These are phyloP conservation scores for Lasioglossum baleicum DNA, from an alignment of 1,140 invertebrate species.

Conservation along the genomic window DNA sequence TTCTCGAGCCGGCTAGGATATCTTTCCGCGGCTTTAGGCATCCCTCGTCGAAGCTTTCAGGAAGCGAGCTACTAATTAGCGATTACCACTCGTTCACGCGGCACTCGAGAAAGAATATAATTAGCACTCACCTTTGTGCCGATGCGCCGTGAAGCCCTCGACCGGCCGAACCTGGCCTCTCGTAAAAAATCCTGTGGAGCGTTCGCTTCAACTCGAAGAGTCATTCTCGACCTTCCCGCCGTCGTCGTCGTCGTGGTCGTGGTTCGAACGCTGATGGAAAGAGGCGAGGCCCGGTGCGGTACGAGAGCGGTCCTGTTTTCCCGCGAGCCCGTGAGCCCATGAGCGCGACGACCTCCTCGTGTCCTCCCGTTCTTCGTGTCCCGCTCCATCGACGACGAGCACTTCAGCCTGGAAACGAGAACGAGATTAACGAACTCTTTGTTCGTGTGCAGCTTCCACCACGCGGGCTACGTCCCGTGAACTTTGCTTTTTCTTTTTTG, in stretches of 20 bases:
- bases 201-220: slow-evolving; percentile 50
- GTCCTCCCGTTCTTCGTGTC: slow-evolving; percentile 1
- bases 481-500: background rate
- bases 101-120: slow-evolving; percentile 67
- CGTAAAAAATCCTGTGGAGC: slow-evolving; percentile 56
- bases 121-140: slow-evolving; percentile 70
- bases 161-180: slow-evolving; percentile 51
- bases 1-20: slow-evolving; percentile 10
- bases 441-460: background rate
- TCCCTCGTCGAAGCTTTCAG: slow-evolving; percentile 52
- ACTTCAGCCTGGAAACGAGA: slow-evolving; percentile 36
- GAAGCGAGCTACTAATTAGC: slow-evolving; percentile 68
- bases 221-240: slow-evolving; percentile 52
- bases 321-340: slow-evolving; percentile 16
- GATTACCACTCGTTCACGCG: slow-evolving; percentile 66
- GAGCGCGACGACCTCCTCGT: slow-evolving; percentile 17
- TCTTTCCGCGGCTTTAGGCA: slow-evolving; percentile 9
- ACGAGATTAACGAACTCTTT: slow-evolving; percentile 42
- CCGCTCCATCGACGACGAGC: slow-evolving; percentile 21
- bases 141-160: slow-evolving; percentile 53
- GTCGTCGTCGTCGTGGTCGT: background rate
- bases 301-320: slow-evolving; percentile 12
- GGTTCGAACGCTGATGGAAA: slow-evolving; percentile 38
- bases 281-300: slow-evolving; percentile 1
- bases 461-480: background rate